Conservation (phyloP, 2,113 vertebrate genomes). For the Albula goreensis region DNA sequence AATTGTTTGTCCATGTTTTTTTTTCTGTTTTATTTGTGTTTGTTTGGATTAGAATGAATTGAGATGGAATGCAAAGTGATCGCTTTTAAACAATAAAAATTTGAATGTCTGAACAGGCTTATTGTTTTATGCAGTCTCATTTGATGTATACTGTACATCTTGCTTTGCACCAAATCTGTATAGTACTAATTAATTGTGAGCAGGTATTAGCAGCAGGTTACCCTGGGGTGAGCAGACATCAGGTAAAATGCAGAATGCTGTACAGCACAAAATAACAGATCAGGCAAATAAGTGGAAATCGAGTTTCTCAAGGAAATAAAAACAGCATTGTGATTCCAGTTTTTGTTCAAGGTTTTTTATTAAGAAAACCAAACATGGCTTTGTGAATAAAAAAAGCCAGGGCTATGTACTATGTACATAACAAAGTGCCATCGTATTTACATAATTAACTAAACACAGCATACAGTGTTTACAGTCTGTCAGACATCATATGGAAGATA, state of each 20-base stretch:
- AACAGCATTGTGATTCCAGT: background rate
- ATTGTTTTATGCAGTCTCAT: too few species aligned
- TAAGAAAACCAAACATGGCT: slow-evolving; percentile 9
- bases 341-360: background rate
- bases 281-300: background rate
- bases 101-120: background rate
- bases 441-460: background rate
- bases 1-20: background rate
- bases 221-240: background rate
- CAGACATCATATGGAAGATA: background rate
- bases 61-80: background rate
- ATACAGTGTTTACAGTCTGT: background rate
- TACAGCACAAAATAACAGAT: background rate
- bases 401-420: slow-evolving; percentile 10
- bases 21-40: background rate
- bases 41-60: background rate
- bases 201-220: background rate
- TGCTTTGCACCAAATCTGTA: too few species aligned
- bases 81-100: background rate
- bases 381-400: background rate
- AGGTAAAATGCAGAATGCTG: background rate
- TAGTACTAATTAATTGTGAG: background rate
- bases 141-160: too few species aligned
- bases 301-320: background rate
- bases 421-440: slow-evolving; percentile 2